Evolutionary conservation across 2,888 invertebrate species (phyloP), one percentile per base, ranked within the genome.

Genomic region (Drosophila yooni): DNA sequence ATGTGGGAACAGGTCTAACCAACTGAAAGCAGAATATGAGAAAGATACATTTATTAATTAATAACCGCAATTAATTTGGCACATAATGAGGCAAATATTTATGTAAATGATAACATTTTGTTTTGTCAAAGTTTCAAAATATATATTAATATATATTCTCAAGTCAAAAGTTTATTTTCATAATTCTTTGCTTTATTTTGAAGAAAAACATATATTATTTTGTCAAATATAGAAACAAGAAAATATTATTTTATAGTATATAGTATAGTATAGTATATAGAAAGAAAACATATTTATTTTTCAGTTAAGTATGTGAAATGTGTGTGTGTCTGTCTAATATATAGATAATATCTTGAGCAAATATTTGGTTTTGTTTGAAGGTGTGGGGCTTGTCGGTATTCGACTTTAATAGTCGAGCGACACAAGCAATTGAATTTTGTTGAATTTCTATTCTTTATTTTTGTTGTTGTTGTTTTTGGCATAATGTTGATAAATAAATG

Each of bases 1-100:
- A 97, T 96, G 96, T 96, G 95, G 96, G 96, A 96, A 96, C 96
- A 95, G 95, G 96, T 96, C 96, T 95, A 95, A 96, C 96, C 95
- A 96, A 95, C 97, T 97, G 95, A 21, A 96, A 96, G 92, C 15
- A 79, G 50, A 80, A 91, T 13, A 21, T 34, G 40, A 89, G 90
- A 80, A 66, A 63, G 25, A 46, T 46, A 46, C 4, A 46, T 25
- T 4, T 15, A 8, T 25, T 46, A 46, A 46, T 46, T 2, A 25
- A 15, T 2, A 25, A 21, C 7, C 7, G 13, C 21, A 25, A 40
- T 46, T 25, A 46, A 25, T 3, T 3, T 46, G 15, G 3, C 46
- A 15, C 25, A 46, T 25, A 4, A 11, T 15, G 25, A 25, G 21
- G 7, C 25, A 15, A 15, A 25, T 25, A 46, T 8, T 25, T 46